These are phyloP conservation scores for Anthoscopus minutus DNA, from an alignment of 2,113 vertebrate genomes.

Conservation along the genomic window DNA sequence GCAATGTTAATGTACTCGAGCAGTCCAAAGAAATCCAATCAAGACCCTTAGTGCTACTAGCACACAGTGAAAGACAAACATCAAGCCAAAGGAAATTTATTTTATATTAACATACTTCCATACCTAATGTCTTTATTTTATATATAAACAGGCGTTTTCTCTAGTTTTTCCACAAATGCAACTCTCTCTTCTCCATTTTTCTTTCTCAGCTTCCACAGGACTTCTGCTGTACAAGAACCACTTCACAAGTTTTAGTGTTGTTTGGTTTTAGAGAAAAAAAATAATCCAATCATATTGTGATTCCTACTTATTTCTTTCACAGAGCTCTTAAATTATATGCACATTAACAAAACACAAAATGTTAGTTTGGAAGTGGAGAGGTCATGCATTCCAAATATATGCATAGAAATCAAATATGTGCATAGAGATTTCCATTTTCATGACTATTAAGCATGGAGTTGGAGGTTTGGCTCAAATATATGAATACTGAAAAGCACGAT, in stretches of 20 bases:
- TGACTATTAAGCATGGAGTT: conserved; percentile 25
- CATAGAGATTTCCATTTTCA: conserved; percentile 35
- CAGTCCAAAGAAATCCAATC: neutral
- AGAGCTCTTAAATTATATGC: neutral
- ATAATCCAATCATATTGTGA: neutral
- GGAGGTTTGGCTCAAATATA: neutral
- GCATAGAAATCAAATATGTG: conserved; percentile 7
- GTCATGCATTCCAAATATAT: conserved; percentile 24
- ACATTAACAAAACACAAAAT: neutral
- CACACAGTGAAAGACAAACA: neutral
- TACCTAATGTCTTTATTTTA: neutral
- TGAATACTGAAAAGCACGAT: conserved; percentile 28
- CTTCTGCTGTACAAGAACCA: neutral
- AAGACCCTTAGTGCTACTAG: neutral
- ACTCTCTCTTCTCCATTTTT: neutral
- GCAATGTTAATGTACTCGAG: neutral
- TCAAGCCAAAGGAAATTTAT: neutral
- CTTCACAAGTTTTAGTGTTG: neutral
- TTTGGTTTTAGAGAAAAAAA: neutral
- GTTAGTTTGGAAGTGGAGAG: neutral
- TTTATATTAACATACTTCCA: neutral
- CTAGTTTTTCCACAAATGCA: neutral
- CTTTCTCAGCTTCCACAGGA: neutral
- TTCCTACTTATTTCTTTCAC: neutral
- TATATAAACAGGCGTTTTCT: neutral